Evolutionary conservation across 2,888 invertebrate species (phyloP).

Genomic region (Teleiodes luculella): DNA sequence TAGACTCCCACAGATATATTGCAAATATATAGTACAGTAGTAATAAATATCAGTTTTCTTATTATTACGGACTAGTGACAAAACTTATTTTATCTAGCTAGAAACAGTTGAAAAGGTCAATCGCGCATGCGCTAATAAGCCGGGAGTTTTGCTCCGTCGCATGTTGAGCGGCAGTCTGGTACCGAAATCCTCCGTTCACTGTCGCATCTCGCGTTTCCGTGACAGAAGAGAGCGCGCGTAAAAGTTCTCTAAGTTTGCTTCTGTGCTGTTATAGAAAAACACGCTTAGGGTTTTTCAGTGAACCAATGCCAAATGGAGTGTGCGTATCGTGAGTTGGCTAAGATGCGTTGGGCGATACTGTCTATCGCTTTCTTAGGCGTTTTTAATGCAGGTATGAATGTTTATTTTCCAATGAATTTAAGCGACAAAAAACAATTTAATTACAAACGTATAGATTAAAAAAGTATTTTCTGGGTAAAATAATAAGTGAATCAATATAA

Average conservation of each 20-base stretch:
- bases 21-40: too few species aligned
- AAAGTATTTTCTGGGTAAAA: too few species aligned
- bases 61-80: too few species aligned
- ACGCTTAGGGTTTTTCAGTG: slow-evolving; percentile 20
- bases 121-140: slow-evolving; percentile 64
- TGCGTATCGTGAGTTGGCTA: slow-evolving; percentile 39
- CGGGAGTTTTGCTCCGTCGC: slow-evolving; percentile 21
- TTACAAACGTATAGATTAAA: too few species aligned
- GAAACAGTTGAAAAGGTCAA: slow-evolving; percentile 2
- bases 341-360: slow-evolving; percentile 55
- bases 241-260: slow-evolving; percentile 42
- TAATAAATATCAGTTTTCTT: too few species aligned
- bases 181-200: slow-evolving; percentile 38
- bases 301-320: slow-evolving; percentile 45
- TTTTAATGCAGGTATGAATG: slow-evolving; percentile 48
- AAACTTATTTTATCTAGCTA: too few species aligned
- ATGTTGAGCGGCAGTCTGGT: slow-evolving; percentile 21
- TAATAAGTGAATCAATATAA: not conserved
- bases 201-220: slow-evolving; percentile 33
- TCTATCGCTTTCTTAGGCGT: slow-evolving; percentile 44
- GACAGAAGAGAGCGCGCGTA: slow-evolving; percentile 33
- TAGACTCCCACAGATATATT: too few species aligned
- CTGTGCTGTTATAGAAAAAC: slow-evolving; percentile 7
- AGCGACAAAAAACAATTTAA: too few species aligned
- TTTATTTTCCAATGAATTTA: slow-evolving; percentile 11